Conservation (phyloP, 2,888 invertebrate species). For the Ophioninae sp. region DNA sequence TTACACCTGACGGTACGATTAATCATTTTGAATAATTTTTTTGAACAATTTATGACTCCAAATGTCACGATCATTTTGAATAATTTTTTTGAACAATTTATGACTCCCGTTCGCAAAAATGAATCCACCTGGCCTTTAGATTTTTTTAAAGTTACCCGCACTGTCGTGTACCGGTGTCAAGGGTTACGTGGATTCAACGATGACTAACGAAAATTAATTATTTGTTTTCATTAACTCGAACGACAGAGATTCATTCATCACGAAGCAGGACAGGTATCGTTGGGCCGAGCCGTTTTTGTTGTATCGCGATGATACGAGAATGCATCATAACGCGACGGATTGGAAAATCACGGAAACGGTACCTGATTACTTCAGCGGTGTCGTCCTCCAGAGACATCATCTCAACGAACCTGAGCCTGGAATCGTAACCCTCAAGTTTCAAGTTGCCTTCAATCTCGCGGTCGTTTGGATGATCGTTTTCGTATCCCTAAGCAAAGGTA, state of each 20-base stretch:
- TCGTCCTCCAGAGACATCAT: conserved; percentile 88
- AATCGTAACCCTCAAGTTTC: conserved; percentile 87
- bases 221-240: background rate
- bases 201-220: conserved; percentile 80
- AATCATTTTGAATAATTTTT: no score
- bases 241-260: conserved; percentile 89
- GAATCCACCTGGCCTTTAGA: no score
- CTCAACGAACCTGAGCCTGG: conserved; percentile 82
- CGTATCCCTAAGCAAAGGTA: conserved; percentile 91
- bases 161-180: no score
- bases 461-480: conserved; percentile 96
- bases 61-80: no score
- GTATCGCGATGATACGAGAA: conserved; percentile 84
- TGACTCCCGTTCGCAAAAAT: no score
- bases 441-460: conserved; percentile 94
- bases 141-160: no score
- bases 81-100: no score
- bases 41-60: no score
- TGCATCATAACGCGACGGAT: conserved; percentile 74
- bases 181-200: conserved; percentile 72
- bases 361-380: conserved; percentile 92
- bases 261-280: conserved; percentile 88
- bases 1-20: no score
- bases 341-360: conserved; percentile 88
- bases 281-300: conserved; percentile 90